Conservation (phyloP, 2,113 vertebrate genomes). For the Bolborhynchus lineola region DNA sequence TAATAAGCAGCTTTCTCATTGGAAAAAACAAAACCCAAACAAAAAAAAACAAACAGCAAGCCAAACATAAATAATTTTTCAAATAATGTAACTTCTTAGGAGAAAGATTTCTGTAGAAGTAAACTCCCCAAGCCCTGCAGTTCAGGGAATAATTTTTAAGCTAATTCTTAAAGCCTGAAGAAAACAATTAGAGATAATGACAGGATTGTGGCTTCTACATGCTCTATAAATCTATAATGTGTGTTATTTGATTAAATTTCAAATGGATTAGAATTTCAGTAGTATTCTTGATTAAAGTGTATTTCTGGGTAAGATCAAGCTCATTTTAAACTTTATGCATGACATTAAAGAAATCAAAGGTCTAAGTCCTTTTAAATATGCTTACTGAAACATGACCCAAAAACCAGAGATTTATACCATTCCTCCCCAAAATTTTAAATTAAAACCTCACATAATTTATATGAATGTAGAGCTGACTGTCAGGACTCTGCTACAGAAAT, state of each 20-base stretch:
- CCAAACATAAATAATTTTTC: not conserved
- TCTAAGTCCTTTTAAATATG: not conserved
- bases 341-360: not conserved
- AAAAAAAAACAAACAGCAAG: not conserved
- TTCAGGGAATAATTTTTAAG: not conserved
- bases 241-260: not conserved
- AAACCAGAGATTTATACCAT: not conserved
- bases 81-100: not conserved
- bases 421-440: not conserved
- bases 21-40: not conserved
- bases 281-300: not conserved
- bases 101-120: not conserved
- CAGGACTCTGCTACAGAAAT: not conserved
- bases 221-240: not conserved
- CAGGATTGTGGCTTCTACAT: not conserved
- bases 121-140: not conserved
- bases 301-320: slow-evolving; percentile 10
- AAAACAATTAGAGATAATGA: slow-evolving; percentile 31
- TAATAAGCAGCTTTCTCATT: not conserved
- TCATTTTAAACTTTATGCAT: not conserved
- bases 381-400: rapidly evolving
- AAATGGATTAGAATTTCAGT: not conserved
- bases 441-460: not conserved
- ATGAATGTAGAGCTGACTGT: not conserved
- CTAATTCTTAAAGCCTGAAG: not conserved